A percentile compares a stretch with the other conserved stretches of the same genome.
These are phyloP conservation scores for Meghimatium bilineatum DNA, from an alignment of 2,888 invertebrate genomes.

Conservation along the genomic window DNA sequence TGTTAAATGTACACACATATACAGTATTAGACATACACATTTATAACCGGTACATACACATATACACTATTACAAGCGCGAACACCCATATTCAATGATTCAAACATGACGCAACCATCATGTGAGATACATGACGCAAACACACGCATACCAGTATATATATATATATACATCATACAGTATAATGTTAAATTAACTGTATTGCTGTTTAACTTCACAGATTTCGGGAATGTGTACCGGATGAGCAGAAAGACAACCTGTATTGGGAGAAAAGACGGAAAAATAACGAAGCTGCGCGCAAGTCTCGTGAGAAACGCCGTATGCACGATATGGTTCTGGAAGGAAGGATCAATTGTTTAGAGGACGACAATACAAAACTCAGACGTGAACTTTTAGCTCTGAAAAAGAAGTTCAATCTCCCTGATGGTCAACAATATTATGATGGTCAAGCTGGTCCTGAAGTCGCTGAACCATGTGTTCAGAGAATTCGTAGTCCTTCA, in stretches of 20 bases:
- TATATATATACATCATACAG: neutral
- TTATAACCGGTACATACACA: too few species aligned
- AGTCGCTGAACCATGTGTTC: neutral
- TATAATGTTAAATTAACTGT: neutral
- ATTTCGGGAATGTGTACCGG: slow-evolving; percentile 96
- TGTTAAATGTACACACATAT: too few species aligned
- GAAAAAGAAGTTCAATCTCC: slow-evolving; percentile 84
- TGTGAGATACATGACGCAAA: neutral
- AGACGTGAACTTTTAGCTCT: slow-evolving; percentile 94
- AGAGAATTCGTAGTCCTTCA: neutral
- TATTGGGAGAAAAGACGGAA: slow-evolving; percentile 97
- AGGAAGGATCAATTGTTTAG: slow-evolving; percentile 93
- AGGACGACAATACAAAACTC: slow-evolving; percentile 95
- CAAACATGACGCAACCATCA: too few species aligned
- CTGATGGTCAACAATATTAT: slow-evolving; percentile 57
- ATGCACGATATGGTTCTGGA: slow-evolving; percentile 98
- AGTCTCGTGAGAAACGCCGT: slow-evolving; percentile 95
- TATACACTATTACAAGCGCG: too few species aligned
- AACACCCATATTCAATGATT: too few species aligned
- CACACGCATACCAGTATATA: neutral
- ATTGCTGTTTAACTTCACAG: slow-evolving; percentile 83
- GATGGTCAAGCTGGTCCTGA: slow-evolving; percentile 27
- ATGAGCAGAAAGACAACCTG: slow-evolving; percentile 96
- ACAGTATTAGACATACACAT: too few species aligned
- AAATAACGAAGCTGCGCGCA: slow-evolving; percentile 96